These are phyloP conservation scores for Xanthorhoe spadicearia DNA, from an alignment of 2,888 invertebrate species.

Conservation along the genomic window DNA sequence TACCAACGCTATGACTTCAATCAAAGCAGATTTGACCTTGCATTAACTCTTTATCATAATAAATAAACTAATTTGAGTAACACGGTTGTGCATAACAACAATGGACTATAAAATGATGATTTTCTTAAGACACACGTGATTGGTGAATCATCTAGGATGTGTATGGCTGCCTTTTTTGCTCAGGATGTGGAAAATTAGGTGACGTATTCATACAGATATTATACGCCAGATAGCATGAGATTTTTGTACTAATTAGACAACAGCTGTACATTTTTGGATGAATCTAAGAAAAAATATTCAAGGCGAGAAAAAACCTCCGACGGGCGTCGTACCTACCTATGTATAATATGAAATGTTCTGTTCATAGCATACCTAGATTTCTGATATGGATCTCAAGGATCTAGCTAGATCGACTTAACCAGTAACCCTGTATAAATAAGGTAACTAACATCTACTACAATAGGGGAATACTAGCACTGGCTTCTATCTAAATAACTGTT, in stretches of 20 bases:
- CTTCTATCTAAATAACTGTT: too few species aligned
- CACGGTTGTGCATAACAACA: conserved; percentile 30
- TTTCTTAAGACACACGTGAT: conserved; percentile 13
- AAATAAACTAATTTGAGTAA: conserved; percentile 41
- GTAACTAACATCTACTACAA: too few species aligned
- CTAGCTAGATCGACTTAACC: too few species aligned
- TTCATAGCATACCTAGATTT: too few species aligned
- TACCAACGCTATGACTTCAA: conserved; percentile 26
- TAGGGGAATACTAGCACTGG: too few species aligned
- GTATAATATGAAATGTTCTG: too few species aligned
- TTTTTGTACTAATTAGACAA: background rate
- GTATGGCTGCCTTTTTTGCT: conserved; percentile 9
- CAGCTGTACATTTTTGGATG: background rate
- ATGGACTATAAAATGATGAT: conserved; percentile 28
- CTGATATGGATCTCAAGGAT: too few species aligned
- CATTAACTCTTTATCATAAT: conserved; percentile 39
- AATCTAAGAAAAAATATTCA: background rate
- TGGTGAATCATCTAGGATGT: conserved; percentile 26
- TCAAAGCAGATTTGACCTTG: conserved; percentile 35
- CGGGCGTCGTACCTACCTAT: too few species aligned
- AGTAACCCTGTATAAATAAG: too few species aligned
- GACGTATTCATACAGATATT: conserved; percentile 4
- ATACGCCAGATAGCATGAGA: background rate
- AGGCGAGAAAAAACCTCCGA: background rate
- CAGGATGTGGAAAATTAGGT: conserved; percentile 22